These are phyloP conservation scores for Pocillopora verrucosa DNA, from an alignment of 64 coral and sea anemone species.

Conservation along the genomic window DNA sequence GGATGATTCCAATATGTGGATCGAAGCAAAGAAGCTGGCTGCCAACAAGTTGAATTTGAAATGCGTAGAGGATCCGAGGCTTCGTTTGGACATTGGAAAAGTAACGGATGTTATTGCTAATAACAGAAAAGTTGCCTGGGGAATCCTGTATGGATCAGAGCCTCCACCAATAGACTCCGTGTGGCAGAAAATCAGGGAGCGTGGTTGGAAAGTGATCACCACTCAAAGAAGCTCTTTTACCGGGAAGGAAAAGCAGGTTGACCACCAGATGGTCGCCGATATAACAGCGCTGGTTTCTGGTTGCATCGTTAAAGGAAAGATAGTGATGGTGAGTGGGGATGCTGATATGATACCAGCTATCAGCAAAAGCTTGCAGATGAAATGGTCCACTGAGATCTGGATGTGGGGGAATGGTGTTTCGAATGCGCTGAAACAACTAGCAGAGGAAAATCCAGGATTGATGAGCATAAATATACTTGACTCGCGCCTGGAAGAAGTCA, in stretches of 20 bases:
- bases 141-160: slow-evolving; percentile 21
- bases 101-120: neutral
- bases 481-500: neutral
- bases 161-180: slow-evolving; percentile 21
- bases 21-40: slow-evolving; percentile 22
- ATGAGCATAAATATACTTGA: neutral
- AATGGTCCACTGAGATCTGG: slow-evolving; percentile 28
- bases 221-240: neutral
- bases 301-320: neutral
- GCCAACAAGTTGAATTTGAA: neutral
- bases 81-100: slow-evolving; percentile 27
- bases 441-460: neutral
- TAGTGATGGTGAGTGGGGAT: slow-evolving; percentile 7
- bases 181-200: neutral
- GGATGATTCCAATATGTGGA: slow-evolving; percentile 41
- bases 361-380: neutral
- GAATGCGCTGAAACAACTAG: neutral
- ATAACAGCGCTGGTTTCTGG: neutral
- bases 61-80: slow-evolving; percentile 9
- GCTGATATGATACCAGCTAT: slow-evolving; percentile 23
- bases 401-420: slow-evolving; percentile 6
- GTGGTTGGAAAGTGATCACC: neutral
- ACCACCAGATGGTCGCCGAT: slow-evolving; percentile 5
- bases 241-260: slow-evolving; percentile 25
- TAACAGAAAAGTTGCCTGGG: neutral